Evolutionary conservation across 2,797 vertebrate species (phyloP).

Genomic region (Anomalospiza imberbis): DNA sequence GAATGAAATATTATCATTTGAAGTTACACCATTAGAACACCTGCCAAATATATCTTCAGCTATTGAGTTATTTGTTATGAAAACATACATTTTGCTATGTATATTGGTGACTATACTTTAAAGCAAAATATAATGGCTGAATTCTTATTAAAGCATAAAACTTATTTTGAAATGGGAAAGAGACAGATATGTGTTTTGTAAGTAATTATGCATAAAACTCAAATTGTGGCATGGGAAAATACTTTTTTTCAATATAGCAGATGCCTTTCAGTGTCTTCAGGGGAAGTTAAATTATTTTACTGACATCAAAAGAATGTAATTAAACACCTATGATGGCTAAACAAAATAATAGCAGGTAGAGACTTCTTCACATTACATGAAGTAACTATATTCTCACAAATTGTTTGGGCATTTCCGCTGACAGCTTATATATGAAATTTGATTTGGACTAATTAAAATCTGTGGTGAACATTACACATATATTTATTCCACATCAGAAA

Average conservation of each 20-base stretch:
- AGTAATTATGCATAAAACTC: slow-evolving; percentile 41
- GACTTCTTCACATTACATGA: slow-evolving; percentile 52
- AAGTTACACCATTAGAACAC: background rate
- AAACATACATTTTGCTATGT: background rate
- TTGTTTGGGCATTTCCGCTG: slow-evolving; percentile 42
- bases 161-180: background rate
- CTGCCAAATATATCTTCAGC: background rate
- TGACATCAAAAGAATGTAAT: slow-evolving; percentile 75
- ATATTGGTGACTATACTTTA: background rate
- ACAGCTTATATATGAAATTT: slow-evolving; percentile 18
- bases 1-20: background rate
- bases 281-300: slow-evolving; percentile 68
- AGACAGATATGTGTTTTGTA: background rate
- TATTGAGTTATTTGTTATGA: background rate
- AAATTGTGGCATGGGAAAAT: slow-evolving; percentile 69
- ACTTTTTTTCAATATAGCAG: slow-evolving; percentile 47
- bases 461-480: background rate
- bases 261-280: slow-evolving; percentile 70
- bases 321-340: slow-evolving; percentile 60
- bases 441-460: slow-evolving; percentile 34
- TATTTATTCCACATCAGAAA: slow-evolving; percentile 8
- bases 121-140: background rate
- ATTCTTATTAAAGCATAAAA: background rate
- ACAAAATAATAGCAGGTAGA: slow-evolving; percentile 67
- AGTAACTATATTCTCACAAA: slow-evolving; percentile 35